A percentile compares a stretch with the other conserved stretches of the same genome.
These are phyloP conservation scores for Lasioglossum albipes DNA, from an alignment of 1,140 invertebrate genomes.

Conservation along the genomic window DNA sequence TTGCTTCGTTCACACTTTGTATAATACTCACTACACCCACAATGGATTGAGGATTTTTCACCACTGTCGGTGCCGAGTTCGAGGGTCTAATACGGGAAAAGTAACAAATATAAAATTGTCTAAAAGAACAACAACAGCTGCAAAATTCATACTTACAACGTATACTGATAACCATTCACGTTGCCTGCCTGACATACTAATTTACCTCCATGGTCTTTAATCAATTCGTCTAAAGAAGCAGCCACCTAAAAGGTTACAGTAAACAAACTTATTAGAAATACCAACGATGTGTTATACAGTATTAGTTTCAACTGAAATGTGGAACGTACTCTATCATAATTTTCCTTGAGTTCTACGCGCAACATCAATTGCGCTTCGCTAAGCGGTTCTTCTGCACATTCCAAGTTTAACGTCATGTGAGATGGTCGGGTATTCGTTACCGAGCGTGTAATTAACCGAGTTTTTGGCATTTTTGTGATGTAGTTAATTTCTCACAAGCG, in stretches of 20 bases:
- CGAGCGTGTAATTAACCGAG: conserved; percentile 65
- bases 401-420: conserved; percentile 83
- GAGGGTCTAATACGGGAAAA: conserved; percentile 63
- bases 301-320: neutral
- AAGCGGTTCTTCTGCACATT: conserved; percentile 85
- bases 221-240: conserved; percentile 71
- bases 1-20: neutral
- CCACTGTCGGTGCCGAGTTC: conserved; percentile 52
- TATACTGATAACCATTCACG: conserved; percentile 75
- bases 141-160: conserved; percentile 69
- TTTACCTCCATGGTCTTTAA: conserved; percentile 75
- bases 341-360: conserved; percentile 81
- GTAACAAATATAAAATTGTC: conserved; percentile 24
- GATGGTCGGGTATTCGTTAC: conserved; percentile 64
- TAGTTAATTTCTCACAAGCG: neutral
- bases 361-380: conserved; percentile 82
- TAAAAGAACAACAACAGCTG: conserved; percentile 11
- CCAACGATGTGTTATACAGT: neutral
- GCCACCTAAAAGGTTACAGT: conserved; percentile 59
- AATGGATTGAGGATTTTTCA: conserved; percentile 64
- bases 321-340: conserved; percentile 68
- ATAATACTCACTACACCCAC: conserved; percentile 69
- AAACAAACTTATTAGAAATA: neutral
- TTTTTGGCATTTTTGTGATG: conserved; percentile 58
- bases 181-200: conserved; percentile 71